Base-by-base conservation (phyloP, 2,888 invertebrate genomes). In the Vesta saturnalis region DNA sequence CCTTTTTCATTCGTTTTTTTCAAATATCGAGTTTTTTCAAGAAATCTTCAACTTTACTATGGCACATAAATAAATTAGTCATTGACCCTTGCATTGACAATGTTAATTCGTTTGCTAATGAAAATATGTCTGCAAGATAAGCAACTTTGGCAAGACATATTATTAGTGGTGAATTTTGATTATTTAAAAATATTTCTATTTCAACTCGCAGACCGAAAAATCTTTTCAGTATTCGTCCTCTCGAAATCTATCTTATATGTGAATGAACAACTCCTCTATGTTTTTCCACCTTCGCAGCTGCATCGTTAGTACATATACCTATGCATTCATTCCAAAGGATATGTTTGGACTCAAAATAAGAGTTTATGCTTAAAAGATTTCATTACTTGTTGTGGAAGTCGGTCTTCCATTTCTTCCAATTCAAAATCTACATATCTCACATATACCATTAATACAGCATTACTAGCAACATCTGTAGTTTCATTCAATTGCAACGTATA, bases 41-140 rank as follows among this genome's bases (percentile, higher is more conserved):
- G 23, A 23, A 22, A 60, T 12, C 59, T 60, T 60, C 23, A 43
- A 60, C 23, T 60, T 60, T 47, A 60, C 35, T 60, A 47, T 43
- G 35, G 30, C n/a, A 15, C 15, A 23, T 21, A 39, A 58, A 58
- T 35, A 43, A 14, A 47, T 60, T 47, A 19, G 22, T 60, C 47
- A 43, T 43, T 39, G 43, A 15, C 18, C 23, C 47, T 47, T 58
- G 43, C 39, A 58, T 22, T 60, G 47, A 47, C 47, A 60, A 60
- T 43, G 43, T 43, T 60, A 47, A 47, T 43, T 47, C 47, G 22
- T 46, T 60, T 12, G 46, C 23, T 47, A 60, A 47, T 35, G 16
- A 39, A 58, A 43, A 58, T 43, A 43, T 58, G 19, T 58, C 58
- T 18, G 58, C 19, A 35, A 58, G 12, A 19, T 58, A 58, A 43